These are phyloP conservation scores for Eupeodes latifasciatus DNA, from an alignment of 2,888 invertebrate genomes.

Conservation along the genomic window DNA sequence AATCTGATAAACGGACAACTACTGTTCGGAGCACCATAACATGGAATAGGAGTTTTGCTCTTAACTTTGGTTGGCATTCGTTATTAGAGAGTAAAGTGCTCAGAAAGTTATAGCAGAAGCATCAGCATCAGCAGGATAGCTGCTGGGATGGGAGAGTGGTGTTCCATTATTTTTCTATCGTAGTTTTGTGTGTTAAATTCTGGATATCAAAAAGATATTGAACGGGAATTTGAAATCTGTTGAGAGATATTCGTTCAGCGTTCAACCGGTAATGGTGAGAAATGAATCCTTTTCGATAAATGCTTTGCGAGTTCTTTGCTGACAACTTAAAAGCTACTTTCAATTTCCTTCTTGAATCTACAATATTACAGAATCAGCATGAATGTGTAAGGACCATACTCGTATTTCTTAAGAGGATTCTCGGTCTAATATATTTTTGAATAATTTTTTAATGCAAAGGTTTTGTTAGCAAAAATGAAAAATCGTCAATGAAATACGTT, in stretches of 20 bases:
- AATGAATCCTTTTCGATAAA: slow-evolving; percentile 43
- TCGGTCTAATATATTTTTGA: neutral
- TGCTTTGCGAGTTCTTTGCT: slow-evolving; percentile 32
- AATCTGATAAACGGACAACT: slow-evolving; percentile 53
- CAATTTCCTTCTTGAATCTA: neutral
- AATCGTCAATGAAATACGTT: no score
- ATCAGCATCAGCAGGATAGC: neutral
- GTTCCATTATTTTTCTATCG: neutral
- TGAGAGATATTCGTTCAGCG: slow-evolving; percentile 34
- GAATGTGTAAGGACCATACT: slow-evolving; percentile 1
- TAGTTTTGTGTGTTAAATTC: neutral
- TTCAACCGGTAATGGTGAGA: slow-evolving; percentile 44
- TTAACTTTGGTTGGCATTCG: slow-evolving; percentile 17
- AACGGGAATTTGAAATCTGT: slow-evolving; percentile 54
- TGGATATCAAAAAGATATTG: slow-evolving; percentile 35
- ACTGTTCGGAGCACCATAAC: slow-evolving; percentile 7
- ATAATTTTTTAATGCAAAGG: neutral
- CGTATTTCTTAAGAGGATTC: neutral
- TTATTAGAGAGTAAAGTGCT: slow-evolving; percentile 57
- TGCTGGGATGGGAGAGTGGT: neutral
- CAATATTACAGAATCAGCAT: neutral
- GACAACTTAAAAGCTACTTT: slow-evolving; percentile 37
- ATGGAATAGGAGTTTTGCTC: slow-evolving; percentile 37
- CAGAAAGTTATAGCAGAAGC: slow-evolving; percentile 35
- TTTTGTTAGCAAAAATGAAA: no score